A percentile compares a stretch with the other conserved stretches of the same genome.
Evolutionary conservation across 1,140 invertebrate species (phyloP).

Genomic region (Neodiprion lecontei): DNA sequence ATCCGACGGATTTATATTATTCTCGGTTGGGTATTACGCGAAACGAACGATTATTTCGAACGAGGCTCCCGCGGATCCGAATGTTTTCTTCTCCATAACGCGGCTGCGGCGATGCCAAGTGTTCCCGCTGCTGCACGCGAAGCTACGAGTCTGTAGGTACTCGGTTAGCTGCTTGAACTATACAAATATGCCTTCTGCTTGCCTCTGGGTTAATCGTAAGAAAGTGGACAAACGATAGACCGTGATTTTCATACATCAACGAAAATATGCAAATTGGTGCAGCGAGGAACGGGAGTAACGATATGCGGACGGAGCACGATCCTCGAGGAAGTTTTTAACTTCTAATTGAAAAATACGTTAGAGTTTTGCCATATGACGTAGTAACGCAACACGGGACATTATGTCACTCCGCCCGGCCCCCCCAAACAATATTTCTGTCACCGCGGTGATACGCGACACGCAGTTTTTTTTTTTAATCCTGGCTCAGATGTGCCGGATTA

Average conservation of each 20-base stretch:
- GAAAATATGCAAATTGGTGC: neutral
- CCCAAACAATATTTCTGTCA: slow-evolving; percentile 6
- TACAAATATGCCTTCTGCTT: too few relatives aligned
- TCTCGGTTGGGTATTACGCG: too few relatives aligned
- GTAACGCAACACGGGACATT: slow-evolving; percentile 7
- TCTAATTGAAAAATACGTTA: neutral
- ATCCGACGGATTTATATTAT: too few relatives aligned
- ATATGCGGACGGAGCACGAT: too few relatives aligned
- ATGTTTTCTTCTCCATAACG: slow-evolving; percentile 5
- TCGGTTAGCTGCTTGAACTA: neutral
- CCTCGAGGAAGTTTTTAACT: neutral
- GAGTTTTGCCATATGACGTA: slow-evolving; percentile 2
- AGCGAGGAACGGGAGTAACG: neutral
- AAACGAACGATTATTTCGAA: neutral
- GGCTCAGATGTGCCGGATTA: neutral
- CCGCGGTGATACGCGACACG: neutral
- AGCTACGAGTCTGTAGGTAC: neutral
- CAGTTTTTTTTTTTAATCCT: neutral
- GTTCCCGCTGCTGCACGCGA: neutral
- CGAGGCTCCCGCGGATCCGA: neutral
- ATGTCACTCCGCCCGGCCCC: slow-evolving; percentile 5
- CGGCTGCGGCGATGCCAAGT: neutral
- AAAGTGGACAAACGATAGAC: too few relatives aligned
- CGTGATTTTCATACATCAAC: too few relatives aligned
- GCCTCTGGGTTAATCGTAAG: too few relatives aligned